A percentile compares a stretch with the other conserved stretches of the same genome.
These are phyloP conservation scores for Hyperoplus lanceolatus DNA, from an alignment of 2,797 vertebrate genomes.

Conservation along the genomic window DNA sequence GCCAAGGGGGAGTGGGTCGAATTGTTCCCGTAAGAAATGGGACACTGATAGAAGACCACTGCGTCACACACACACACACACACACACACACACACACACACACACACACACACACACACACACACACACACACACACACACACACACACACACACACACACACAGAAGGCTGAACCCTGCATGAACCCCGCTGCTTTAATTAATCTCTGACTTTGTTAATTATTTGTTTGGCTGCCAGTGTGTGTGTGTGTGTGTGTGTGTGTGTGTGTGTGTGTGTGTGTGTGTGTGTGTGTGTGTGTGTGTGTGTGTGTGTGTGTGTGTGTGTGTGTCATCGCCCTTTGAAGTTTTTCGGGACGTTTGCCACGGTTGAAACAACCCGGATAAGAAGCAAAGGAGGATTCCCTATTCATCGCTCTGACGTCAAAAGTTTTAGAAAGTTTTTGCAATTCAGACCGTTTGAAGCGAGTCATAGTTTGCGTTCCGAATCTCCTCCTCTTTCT, in stretches of 20 bases:
- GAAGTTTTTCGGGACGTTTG: slow-evolving; percentile 62
- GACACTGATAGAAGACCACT: too few species aligned
- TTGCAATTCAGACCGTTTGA: too few species aligned
- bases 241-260: slow-evolving; percentile 45
- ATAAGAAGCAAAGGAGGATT: slow-evolving; percentile 38
- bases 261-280: slow-evolving; percentile 45
- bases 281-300: slow-evolving; percentile 48
- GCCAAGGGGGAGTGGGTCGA: too few species aligned
- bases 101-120: too few species aligned
- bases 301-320: slow-evolving; percentile 42
- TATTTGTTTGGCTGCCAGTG: slow-evolving; percentile 79
- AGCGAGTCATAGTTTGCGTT: background rate
- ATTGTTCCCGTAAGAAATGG: too few species aligned
- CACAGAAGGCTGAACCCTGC: slow-evolving; percentile 81
- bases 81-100: too few species aligned
- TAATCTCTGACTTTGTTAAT: slow-evolving; percentile 84
- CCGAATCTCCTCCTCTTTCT: too few species aligned
- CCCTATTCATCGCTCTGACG: slow-evolving; percentile 7
- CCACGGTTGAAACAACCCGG: slow-evolving; percentile 61
- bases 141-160: slow-evolving; percentile 29
- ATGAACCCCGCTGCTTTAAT: slow-evolving; percentile 83
- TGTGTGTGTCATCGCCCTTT: slow-evolving; percentile 55
- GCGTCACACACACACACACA: too few species aligned
- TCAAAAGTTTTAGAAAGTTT: too few species aligned
- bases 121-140: slow-evolving; percentile 18